Conservation (phyloP, 2,888 invertebrate species). For the Drosophila emarginata region DNA sequence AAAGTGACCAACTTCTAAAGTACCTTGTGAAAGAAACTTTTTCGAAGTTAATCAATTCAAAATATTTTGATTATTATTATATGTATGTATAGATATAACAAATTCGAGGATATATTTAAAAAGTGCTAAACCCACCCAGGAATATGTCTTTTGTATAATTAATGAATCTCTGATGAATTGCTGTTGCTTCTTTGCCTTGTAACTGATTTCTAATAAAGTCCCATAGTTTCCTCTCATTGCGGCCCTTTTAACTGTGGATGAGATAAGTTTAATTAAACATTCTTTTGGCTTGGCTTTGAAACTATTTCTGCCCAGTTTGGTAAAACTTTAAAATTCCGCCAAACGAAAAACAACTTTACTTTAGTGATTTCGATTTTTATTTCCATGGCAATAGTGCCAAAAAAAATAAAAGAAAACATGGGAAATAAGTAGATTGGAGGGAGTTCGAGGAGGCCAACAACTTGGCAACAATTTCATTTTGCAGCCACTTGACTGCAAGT, state of each 20-base stretch:
- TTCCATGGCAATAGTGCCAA: slow-evolving; percentile 30
- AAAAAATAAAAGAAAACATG: slow-evolving; percentile 19
- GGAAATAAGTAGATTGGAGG: slow-evolving; percentile 1
- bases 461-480: slow-evolving; percentile 75
- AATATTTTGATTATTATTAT: too few species aligned
- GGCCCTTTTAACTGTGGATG: slow-evolving; percentile 43
- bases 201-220: slow-evolving; percentile 53
- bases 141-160: slow-evolving; percentile 81
- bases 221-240: slow-evolving; percentile 19
- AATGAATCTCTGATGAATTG: slow-evolving; percentile 72
- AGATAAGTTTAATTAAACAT: slow-evolving; percentile 70
- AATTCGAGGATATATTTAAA: too few species aligned
- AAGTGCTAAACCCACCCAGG: too few species aligned
- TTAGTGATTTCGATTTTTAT: slow-evolving; percentile 63
- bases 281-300: neutral
- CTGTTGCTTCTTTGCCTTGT: slow-evolving; percentile 6
- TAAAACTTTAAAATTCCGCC: slow-evolving; percentile 47
- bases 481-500: slow-evolving; percentile 47
- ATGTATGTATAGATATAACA: too few species aligned
- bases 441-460: slow-evolving; percentile 48
- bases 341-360: slow-evolving; percentile 44
- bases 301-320: slow-evolving; percentile 21
- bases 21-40: too few species aligned
- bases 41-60: too few species aligned
- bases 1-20: too few species aligned